phyloP scores from a whole-genome alignment of 92 coral and sea anemone species.

The Virgularia gustaviana region DNA sequence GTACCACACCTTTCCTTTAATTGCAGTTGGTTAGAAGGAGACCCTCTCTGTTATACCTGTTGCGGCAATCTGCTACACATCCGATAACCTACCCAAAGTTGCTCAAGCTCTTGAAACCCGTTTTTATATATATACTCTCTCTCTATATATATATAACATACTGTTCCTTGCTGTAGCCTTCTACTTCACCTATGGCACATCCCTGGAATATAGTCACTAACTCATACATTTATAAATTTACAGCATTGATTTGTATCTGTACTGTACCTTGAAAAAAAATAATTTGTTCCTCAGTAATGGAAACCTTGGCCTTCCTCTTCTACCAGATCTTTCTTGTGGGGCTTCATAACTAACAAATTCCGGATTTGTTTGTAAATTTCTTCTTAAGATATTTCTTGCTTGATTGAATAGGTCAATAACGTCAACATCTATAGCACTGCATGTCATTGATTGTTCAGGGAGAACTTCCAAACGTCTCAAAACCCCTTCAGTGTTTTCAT shows the following conservation, averaged over 20 bases:
- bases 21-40: no score
- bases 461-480: slow-evolving; percentile 24
- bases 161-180: no score
- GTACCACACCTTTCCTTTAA: no score
- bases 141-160: no score
- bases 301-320: slow-evolving; percentile 48
- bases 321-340: slow-evolving; percentile 35
- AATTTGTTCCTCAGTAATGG: slow-evolving; percentile 39
- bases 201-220: no score
- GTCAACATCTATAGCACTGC: slow-evolving; percentile 20
- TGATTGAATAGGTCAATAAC: slow-evolving; percentile 40
- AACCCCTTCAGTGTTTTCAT: slow-evolving; percentile 2
- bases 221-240: no score
- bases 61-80: slow-evolving; percentile 33
- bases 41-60: slow-evolving; percentile 43
- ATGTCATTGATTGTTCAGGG: slow-evolving; percentile 23
- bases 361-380: neutral
- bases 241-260: no score
- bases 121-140: no score
- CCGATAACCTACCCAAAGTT: slow-evolving; percentile 42
- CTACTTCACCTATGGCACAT: no score
- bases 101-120: slow-evolving; percentile 18
- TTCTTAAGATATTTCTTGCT: slow-evolving; percentile 10
- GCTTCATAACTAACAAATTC: slow-evolving; percentile 25
- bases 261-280: slow-evolving; percentile 36